phyloP scores from a whole-genome alignment of 2,888 invertebrate species.

The Chironomus riparius region DNA sequence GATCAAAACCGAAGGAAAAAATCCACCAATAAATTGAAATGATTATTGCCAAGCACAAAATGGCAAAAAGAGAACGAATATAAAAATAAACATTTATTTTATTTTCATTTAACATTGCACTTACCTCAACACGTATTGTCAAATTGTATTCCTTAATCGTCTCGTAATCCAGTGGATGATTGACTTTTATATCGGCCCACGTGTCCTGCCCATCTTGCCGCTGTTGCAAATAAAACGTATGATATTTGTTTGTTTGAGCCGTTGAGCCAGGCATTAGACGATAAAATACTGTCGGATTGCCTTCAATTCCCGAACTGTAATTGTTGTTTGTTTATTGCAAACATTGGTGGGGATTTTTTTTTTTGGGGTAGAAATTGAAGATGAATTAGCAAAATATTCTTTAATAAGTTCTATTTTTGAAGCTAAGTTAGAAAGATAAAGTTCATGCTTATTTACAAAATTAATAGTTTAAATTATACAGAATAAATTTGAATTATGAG shows the following conservation, averaged over 20 bases:
- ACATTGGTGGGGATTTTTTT: neutral
- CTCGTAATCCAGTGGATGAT: slow-evolving; percentile 91
- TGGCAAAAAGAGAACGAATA: neutral
- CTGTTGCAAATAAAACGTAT: slow-evolving; percentile 93
- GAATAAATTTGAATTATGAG: no score
- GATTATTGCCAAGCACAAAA: neutral
- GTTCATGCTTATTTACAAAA: neutral
- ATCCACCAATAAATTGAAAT: neutral
- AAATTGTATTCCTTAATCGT: slow-evolving; percentile 92
- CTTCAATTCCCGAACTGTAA: slow-evolving; percentile 86
- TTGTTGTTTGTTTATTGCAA: no score
- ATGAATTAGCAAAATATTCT: neutral
- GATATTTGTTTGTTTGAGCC: slow-evolving; percentile 90
- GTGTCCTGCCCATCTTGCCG: slow-evolving; percentile 85
- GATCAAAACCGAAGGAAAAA: no score
- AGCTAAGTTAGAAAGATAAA: neutral
- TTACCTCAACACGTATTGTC: slow-evolving; percentile 91
- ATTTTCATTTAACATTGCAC: slow-evolving; percentile 32
- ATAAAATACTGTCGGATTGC: slow-evolving; percentile 93
- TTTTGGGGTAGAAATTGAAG: neutral
- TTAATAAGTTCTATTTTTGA: neutral
- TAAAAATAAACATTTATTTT: neutral
- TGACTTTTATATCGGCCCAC: slow-evolving; percentile 94
- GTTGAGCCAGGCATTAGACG: slow-evolving; percentile 92
- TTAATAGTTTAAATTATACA: no score